phyloP scores from a whole-genome alignment of 2,797 vertebrate genomes.

The Iguana delicatissima region DNA sequence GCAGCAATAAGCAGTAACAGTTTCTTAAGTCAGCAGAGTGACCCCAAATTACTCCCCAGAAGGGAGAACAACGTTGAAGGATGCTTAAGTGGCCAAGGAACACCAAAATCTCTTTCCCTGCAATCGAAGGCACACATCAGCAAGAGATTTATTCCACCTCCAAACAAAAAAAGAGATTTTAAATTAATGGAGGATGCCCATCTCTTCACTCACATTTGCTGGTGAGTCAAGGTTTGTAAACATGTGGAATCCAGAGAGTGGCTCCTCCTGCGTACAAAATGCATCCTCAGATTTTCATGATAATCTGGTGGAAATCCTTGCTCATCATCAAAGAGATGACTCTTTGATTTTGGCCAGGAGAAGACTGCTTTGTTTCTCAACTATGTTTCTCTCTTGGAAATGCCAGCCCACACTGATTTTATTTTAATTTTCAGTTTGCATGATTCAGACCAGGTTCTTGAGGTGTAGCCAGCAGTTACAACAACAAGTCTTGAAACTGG shows the following conservation, averaged over 20 bases:
- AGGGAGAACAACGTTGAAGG: too few species aligned
- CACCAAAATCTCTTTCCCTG: too few species aligned
- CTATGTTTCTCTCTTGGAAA: not conserved
- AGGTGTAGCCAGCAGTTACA: not conserved
- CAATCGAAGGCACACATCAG: too few species aligned
- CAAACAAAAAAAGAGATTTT: too few species aligned
- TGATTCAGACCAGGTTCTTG: not conserved
- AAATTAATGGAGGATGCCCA: too few species aligned
- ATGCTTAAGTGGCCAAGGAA: too few species aligned
- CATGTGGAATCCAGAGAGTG: not conserved
- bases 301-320: not conserved
- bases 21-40: too few species aligned
- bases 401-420: not conserved
- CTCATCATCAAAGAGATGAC: too few species aligned
- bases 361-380: not conserved
- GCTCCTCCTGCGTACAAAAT: not conserved
- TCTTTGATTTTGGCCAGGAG: not conserved
- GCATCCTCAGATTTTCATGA: not conserved
- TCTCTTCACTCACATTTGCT: too few species aligned
- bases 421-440: not conserved
- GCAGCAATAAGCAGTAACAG: too few species aligned
- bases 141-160: too few species aligned
- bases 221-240: not conserved
- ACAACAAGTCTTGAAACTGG: not conserved
- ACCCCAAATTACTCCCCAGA: too few species aligned